Percentiles rank a stretch among this genome's conserved stretches.
phyloP scores from a whole-genome alignment of 1,140 invertebrate genomes.

The Drosophila azteca region DNA sequence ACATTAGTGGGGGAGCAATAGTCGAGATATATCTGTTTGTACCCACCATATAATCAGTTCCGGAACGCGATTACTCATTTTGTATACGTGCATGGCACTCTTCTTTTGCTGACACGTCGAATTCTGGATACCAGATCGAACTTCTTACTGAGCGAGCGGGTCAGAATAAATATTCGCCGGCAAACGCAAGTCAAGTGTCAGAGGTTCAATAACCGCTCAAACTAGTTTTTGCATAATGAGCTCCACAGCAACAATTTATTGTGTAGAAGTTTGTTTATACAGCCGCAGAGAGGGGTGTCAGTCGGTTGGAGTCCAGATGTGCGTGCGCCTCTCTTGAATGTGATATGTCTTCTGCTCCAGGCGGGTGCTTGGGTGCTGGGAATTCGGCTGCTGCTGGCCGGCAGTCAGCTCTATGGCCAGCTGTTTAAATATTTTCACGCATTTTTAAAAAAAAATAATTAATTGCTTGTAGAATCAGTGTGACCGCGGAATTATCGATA shows the following conservation, averaged over 20 bases:
- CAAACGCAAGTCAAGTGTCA: constrained; percentile 69
- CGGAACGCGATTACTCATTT: constrained; percentile 63
- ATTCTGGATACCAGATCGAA: constrained; percentile 15
- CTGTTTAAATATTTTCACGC: too few species aligned
- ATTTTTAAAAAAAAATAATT: too few species aligned
- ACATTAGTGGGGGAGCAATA: neutral
- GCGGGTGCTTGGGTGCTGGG: neutral
- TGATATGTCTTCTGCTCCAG: constrained; percentile 1
- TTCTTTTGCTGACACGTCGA: constrained; percentile 3
- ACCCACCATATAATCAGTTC: constrained; percentile 76
- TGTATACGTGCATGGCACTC: constrained; percentile 57
- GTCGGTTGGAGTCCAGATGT: constrained; percentile 20
- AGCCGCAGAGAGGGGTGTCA: too few species aligned
- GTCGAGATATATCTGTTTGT: neutral
- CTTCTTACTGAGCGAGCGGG: constrained; percentile 24
- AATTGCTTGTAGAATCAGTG: too few species aligned
- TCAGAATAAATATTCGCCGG: constrained; percentile 42
- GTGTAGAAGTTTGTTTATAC: constrained; percentile 33
- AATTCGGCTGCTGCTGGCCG: neutral
- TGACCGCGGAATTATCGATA: too few species aligned
- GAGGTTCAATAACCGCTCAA: constrained; percentile 66
- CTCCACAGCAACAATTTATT: constrained; percentile 41
- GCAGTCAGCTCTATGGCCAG: constrained; percentile 21
- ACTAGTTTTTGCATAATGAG: constrained; percentile 68
- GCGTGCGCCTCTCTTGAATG: constrained; percentile 11